Percentiles rank a stretch among this genome's conserved stretches.
Evolutionary conservation across 2,797 vertebrate species (phyloP).

Genomic region (Lateolabrax maculatus): DNA sequence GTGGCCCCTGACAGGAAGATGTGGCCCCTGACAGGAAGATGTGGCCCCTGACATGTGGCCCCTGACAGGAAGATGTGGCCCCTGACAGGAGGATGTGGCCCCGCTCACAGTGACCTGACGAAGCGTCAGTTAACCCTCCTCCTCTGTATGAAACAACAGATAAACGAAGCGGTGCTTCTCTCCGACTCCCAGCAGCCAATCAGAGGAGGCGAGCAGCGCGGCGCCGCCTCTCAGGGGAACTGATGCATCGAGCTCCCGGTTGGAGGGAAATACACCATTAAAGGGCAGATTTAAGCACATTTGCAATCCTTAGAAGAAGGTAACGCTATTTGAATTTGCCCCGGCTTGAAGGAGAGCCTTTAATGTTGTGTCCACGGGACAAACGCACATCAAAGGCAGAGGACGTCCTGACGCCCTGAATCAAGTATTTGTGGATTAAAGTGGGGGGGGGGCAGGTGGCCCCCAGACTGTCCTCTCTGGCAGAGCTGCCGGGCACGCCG

Average conservation of each 20-base stretch:
- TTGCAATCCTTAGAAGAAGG: conserved; percentile 80
- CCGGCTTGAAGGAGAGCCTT: conserved; percentile 84
- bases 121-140: too few relatives aligned
- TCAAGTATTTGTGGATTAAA: conserved; percentile 77
- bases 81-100: too few relatives aligned
- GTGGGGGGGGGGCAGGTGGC: conserved; percentile 74
- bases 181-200: conserved; percentile 54
- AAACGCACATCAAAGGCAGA: conserved; percentile 83
- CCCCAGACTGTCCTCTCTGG: conserved; percentile 78
- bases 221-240: conserved; percentile 69
- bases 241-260: conserved; percentile 72
- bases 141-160: too few relatives aligned
- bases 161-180: too few relatives aligned
- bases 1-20: too few relatives aligned
- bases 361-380: conserved; percentile 82
- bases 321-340: conserved; percentile 79
- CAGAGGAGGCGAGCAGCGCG: conserved; percentile 28
- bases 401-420: conserved; percentile 74
- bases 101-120: too few relatives aligned
- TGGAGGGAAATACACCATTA: conserved; percentile 76
- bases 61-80: too few relatives aligned
- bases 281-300: conserved; percentile 82
- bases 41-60: too few relatives aligned
- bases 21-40: too few relatives aligned
- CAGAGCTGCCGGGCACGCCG: conserved; percentile 74